Evolutionary conservation across 35 echinoderm and acorn worm genomes (phyloP).

Genomic region (Amphiura filiformis): DNA sequence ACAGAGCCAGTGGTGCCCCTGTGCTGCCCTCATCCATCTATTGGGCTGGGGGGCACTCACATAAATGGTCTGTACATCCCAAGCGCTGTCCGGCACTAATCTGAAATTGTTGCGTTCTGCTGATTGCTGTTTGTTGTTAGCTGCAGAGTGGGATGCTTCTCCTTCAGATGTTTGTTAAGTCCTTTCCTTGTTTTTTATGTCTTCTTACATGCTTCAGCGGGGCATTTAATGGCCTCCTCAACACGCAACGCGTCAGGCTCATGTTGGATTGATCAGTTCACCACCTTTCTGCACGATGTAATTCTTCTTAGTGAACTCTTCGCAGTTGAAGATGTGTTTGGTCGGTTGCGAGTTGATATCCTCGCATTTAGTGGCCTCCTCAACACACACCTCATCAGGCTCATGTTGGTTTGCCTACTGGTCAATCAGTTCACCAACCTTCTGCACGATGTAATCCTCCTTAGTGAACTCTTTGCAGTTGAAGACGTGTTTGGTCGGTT

Average conservation of each 20-base stretch:
- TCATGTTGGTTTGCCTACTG: constrained; percentile 9
- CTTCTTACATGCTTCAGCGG: not conserved
- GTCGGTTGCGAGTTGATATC: constrained; percentile 17
- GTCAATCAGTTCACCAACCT: constrained; percentile 2
- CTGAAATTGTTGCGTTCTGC: constrained; percentile 16
- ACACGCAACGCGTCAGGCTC: not conserved
- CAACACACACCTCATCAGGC: not conserved
- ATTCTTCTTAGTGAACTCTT: not conserved
- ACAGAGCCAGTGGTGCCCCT: too few relatives aligned
- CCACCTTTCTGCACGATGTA: not conserved
- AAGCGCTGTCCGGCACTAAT: constrained; percentile 42
- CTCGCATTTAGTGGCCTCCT: not conserved
- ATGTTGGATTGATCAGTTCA: constrained; percentile 5
- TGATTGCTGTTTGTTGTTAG: not conserved
- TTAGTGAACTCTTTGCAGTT: not conserved
- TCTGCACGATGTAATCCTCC: not conserved
- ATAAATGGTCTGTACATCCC: too few relatives aligned
- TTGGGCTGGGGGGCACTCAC: too few relatives aligned
- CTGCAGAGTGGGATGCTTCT: constrained; percentile 3
- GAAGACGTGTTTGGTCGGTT: constrained; percentile 16
- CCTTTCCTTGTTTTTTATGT: constrained; percentile 9
- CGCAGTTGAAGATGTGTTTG: not conserved
- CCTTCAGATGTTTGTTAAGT: constrained; percentile 5
- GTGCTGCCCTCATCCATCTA: too few relatives aligned
- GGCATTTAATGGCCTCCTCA: constrained; percentile 11